Conservation (phyloP, 2,888 invertebrate species). For the Agrochola lychnidis region DNA sequence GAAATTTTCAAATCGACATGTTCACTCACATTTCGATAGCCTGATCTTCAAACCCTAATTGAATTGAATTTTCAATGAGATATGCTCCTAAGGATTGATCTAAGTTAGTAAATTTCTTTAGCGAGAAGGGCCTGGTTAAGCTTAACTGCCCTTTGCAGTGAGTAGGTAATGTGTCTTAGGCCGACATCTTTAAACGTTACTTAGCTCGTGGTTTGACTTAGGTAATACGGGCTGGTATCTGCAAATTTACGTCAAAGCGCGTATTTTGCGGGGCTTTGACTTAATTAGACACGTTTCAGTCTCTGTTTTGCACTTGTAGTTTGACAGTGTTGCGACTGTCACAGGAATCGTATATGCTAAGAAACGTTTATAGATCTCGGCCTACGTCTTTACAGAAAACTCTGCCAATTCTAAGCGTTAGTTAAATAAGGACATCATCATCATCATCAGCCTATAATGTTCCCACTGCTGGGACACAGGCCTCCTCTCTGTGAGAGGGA, state of each 20-base stretch:
- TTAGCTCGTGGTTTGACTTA: background rate
- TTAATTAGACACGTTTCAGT: no score
- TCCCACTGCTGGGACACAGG: no score
- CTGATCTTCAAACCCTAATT: slow-evolving; percentile 38
- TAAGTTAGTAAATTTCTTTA: slow-evolving; percentile 15
- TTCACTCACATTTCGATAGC: slow-evolving; percentile 12
- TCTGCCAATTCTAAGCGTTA: background rate
- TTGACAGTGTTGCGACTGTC: background rate
- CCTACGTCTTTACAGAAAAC: background rate
- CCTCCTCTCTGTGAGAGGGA: no score
- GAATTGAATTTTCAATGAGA: slow-evolving; percentile 49
- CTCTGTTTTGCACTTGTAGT: background rate
- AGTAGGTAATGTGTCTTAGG: slow-evolving; percentile 1
- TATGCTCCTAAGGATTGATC: slow-evolving; percentile 4
- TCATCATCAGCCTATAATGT: no score
- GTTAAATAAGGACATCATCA: background rate
- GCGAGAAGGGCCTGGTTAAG: slow-evolving; percentile 6
- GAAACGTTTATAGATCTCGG: background rate
- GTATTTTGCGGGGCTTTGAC: background rate
- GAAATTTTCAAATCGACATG: slow-evolving; percentile 16
- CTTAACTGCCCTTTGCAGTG: slow-evolving; percentile 20
- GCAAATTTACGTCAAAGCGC: no score
- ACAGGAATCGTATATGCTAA: background rate
- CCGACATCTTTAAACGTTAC: background rate
- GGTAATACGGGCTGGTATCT: no score